A percentile compares a stretch with the other conserved stretches of the same genome.
phyloP scores from a whole-genome alignment of 2,113 vertebrate species.

The Nothocercus nigrocapillus region DNA sequence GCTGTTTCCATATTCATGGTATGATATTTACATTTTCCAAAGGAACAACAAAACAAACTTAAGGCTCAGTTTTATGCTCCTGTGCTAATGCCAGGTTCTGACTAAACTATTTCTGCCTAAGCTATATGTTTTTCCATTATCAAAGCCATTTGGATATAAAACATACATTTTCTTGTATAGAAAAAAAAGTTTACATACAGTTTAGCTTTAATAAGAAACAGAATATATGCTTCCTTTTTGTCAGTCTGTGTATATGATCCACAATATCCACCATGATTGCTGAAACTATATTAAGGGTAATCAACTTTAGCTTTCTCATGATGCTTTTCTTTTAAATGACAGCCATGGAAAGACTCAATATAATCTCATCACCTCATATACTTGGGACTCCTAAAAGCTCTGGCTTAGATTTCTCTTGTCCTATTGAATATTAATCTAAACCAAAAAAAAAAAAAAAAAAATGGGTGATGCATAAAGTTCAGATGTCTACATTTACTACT shows the following conservation, averaged over 20 bases:
- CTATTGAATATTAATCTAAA: not conserved
- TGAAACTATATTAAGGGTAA: constrained; percentile 16
- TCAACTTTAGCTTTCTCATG: constrained; percentile 19
- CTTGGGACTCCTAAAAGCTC: constrained; percentile 14
- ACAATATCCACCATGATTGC: not conserved
- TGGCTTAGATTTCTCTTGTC: constrained; percentile 6
- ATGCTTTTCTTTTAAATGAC: constrained; percentile 7
- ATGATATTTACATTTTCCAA: not conserved
- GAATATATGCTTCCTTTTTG: not conserved
- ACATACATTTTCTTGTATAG: not conserved
- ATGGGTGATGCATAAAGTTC: not conserved
- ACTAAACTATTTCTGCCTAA: not conserved
- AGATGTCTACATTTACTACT: not conserved
- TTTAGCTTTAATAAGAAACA: not conserved
- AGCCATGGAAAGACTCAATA: constrained; percentile 13
- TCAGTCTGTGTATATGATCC: not conserved
- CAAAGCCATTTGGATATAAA: not conserved
- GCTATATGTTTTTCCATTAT: not conserved
- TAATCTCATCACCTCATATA: constrained; percentile 46
- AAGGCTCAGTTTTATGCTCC: not conserved
- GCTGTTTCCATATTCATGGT: not conserved
- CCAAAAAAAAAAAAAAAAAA: not conserved
- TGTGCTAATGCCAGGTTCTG: not conserved
- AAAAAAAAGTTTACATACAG: not conserved
- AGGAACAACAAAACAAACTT: not conserved